Evolutionary conservation across 2,797 vertebrate genomes (phyloP).

Genomic region (Hippocampus kuda): DNA sequence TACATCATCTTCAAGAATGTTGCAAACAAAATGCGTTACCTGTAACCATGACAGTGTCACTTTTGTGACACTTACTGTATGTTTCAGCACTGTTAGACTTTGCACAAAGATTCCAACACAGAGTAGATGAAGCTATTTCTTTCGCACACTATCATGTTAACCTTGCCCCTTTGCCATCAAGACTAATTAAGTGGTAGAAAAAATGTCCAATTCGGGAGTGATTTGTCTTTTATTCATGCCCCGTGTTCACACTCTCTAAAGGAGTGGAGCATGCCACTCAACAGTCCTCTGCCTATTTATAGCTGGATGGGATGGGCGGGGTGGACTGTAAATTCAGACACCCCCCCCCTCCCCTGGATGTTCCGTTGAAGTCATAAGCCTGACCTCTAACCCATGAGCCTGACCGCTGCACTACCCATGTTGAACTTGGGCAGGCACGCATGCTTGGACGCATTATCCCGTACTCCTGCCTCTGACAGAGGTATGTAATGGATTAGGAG

Average conservation of each 20-base stretch:
- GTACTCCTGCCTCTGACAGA: conserved; percentile 57
- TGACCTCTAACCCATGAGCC: conserved; percentile 61
- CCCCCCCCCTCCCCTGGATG: conserved; percentile 48
- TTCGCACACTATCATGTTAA: conserved; percentile 27
- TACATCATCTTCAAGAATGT: neutral
- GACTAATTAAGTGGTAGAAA: conserved; percentile 29
- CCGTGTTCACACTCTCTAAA: conserved; percentile 47
- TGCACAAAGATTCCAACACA: neutral
- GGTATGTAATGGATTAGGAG: conserved; percentile 50
- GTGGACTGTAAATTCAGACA: conserved; percentile 61
- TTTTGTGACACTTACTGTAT: neutral
- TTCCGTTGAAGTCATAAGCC: conserved; percentile 57
- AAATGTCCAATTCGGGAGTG: conserved; percentile 50
- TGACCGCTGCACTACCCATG: conserved; percentile 31
- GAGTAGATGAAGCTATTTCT: neutral
- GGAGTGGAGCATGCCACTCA: conserved; percentile 49
- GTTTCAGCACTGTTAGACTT: neutral
- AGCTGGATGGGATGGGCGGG: conserved; percentile 44
- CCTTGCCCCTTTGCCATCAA: conserved; percentile 30
- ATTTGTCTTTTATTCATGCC: conserved; percentile 55
- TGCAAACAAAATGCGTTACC: neutral
- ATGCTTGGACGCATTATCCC: conserved; percentile 47
- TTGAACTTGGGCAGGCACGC: conserved; percentile 45
- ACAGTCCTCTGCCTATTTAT: conserved; percentile 64
- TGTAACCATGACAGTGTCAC: neutral